These are phyloP conservation scores for Drosophila suzukii DNA, from an alignment of 1,140 invertebrate genomes.

Conservation along the genomic window DNA sequence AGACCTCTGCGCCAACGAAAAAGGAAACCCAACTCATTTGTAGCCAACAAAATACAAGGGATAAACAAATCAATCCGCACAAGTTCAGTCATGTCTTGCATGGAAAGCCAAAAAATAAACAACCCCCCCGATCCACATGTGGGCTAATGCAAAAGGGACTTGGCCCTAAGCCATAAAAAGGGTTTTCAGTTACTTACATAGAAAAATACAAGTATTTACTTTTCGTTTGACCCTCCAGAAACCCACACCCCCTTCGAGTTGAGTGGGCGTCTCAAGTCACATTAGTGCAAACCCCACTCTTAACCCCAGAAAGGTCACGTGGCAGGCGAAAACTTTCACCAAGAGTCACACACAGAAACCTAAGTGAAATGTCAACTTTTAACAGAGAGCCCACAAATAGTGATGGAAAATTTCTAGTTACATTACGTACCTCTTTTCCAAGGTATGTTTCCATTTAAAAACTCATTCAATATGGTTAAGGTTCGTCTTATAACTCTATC, in stretches of 20 bases:
- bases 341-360: constrained; percentile 11
- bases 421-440: too few relatives aligned
- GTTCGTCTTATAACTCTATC: too few relatives aligned
- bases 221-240: constrained; percentile 41
- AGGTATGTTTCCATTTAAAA: too few relatives aligned
- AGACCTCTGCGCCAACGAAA: constrained; percentile 7
- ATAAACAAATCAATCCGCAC: constrained; percentile 64
- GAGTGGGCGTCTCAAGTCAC: constrained; percentile 52
- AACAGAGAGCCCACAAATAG: not conserved
- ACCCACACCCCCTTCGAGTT: not conserved
- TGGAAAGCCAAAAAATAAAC: constrained; percentile 45
- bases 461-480: too few relatives aligned
- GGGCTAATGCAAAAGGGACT: constrained; percentile 69
- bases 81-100: constrained; percentile 47
- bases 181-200: constrained; percentile 45
- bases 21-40: constrained; percentile 44
- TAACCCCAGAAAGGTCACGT: constrained; percentile 47
- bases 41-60: constrained; percentile 53
- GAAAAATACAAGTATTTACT: constrained; percentile 69
- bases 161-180: constrained; percentile 61
- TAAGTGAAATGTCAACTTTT: constrained; percentile 61
- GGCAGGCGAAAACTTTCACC: constrained; percentile 32
- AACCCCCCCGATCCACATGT: constrained; percentile 31
- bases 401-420: not conserved
- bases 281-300: constrained; percentile 60